A percentile compares a stretch with the other conserved stretches of the same genome.
Conservation (phyloP, 2,888 invertebrate species). For the Athripsodes cinereus region DNA sequence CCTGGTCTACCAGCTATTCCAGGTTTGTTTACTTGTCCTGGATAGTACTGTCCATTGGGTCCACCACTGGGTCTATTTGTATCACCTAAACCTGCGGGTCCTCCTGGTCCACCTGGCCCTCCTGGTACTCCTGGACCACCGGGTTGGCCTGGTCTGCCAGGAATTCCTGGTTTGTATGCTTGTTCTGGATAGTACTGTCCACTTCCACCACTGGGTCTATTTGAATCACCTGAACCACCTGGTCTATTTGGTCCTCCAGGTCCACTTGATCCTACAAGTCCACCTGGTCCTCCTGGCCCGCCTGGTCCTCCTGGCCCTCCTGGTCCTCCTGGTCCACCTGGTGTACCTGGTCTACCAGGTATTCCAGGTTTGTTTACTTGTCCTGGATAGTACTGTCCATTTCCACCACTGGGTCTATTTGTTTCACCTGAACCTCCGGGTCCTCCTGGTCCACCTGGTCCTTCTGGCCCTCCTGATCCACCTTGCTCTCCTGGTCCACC, state of each 20-base stretch:
- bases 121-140: conserved; percentile 32
- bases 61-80: conserved; percentile 31
- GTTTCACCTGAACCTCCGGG: conserved; percentile 31
- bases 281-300: conserved; percentile 25
- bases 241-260: conserved; percentile 28
- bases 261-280: conserved; percentile 26
- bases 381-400: conserved; percentile 17
- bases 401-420: conserved; percentile 28
- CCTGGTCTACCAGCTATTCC: conserved; percentile 32
- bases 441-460: conserved; percentile 19
- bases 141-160: conserved; percentile 2
- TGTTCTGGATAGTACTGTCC: conserved; percentile 21
- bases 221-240: conserved; percentile 27
- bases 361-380: conserved; percentile 23
- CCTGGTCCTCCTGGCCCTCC: conserved; percentile 30
- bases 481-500: conserved; percentile 22
- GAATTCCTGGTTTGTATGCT: conserved; percentile 30
- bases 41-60: conserved; percentile 16
- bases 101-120: conserved; percentile 31
- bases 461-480: conserved; percentile 13
- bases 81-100: conserved; percentile 17
- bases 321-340: conserved; percentile 31
- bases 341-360: conserved; percentile 33
- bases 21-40: conserved; percentile 24
- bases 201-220: conserved; percentile 23